Evolutionary conservation across 2,888 invertebrate genomes (phyloP), one percentile per base, ranked within the genome.

Genomic region (Stratiomys singularior): DNA sequence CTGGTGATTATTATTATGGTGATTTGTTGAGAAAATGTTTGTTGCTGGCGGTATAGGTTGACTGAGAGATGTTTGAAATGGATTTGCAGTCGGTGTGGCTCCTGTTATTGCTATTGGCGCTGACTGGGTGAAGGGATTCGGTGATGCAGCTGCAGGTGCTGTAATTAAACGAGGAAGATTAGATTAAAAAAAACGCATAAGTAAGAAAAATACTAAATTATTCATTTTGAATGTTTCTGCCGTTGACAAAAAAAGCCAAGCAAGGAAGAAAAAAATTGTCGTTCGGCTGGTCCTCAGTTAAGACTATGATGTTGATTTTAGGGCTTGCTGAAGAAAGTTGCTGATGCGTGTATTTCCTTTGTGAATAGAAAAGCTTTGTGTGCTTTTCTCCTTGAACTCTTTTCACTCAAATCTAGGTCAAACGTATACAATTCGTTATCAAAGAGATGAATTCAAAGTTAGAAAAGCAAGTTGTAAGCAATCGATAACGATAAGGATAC

Each of bases 51-150:
- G 77, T 5, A 64, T 60, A 44, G 18, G 44, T 60, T 58, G 83
- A 81, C 79, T 81, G 77, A 80, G 81, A 79, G 66, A 79, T 66
- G 80, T 78, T 82, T 86, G 85, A 79, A 87, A 87, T 76, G 87
- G 86, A 85, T 86, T 86, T 77, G 81, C 84, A 82, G 37, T 28
- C 21, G 60, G 44, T 28, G 72, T 1, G 7, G 58, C 11, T 23
- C 18, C 37, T 56, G 52, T n/a, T 25, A 58, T 80, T 81, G 79
- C 76, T 81, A 78, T 78, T 81, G 80, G 72, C 81, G 79, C 44
- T 76, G 79, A 60, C 67, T n/a, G 76, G 56, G 76, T 79, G 77
- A 78, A 80, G 77, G 80, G 80, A 64, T 80, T 80, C 21, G 76
- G 76, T 63, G 72, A 66, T 69, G 71, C n/a, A 18, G 64, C 64